phyloP scores from a whole-genome alignment of 2,888 invertebrate genomes.

The Calameuta idolon region DNA sequence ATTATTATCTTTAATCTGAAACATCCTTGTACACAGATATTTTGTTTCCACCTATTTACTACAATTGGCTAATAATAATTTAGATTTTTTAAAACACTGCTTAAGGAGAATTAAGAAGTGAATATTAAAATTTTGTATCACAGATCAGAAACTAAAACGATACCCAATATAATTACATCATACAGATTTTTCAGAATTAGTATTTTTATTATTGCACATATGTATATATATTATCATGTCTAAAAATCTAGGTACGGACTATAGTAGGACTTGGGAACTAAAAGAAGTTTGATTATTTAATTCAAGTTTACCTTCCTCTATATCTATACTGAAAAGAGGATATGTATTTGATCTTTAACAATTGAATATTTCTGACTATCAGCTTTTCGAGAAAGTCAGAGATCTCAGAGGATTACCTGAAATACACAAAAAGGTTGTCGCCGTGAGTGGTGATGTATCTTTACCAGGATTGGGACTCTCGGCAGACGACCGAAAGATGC shows the following conservation, averaged over 20 bases:
- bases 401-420: slow-evolving; percentile 73
- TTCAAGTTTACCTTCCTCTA: background rate
- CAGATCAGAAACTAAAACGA: background rate
- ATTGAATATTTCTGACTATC: slow-evolving; percentile 26
- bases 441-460: slow-evolving; percentile 81
- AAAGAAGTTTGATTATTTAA: background rate
- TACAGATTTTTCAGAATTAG: background rate
- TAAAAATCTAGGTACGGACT: background rate
- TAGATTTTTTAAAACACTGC: background rate
- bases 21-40: background rate
- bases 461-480: slow-evolving; percentile 78
- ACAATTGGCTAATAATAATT: no score
- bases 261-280: background rate
- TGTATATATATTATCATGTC: background rate
- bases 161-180: background rate
- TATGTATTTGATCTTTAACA: background rate
- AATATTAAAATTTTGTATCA: background rate
- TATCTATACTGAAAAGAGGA: background rate
- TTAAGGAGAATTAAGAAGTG: background rate
- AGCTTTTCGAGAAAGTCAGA: slow-evolving; percentile 84
- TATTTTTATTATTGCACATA: background rate
- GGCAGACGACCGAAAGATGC: slow-evolving; percentile 73
- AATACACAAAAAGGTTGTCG: slow-evolving; percentile 76
- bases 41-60: background rate
- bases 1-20: background rate